Percentiles rank a stretch among this genome's conserved stretches.
Evolutionary conservation across 2,888 invertebrate species (phyloP).

Genomic region (Phortica okadai): DNA sequence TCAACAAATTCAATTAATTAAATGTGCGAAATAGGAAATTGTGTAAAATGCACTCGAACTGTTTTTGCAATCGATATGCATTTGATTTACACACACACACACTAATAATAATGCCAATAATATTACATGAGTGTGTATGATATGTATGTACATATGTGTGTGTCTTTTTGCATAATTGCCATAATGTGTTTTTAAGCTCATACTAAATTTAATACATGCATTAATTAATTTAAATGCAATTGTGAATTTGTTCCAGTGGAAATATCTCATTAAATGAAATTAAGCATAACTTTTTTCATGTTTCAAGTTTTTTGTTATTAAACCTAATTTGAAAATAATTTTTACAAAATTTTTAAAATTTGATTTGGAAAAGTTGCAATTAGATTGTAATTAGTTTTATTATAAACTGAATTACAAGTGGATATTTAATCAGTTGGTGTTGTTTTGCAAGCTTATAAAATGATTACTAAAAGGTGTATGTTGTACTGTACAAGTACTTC

Average conservation of each 20-base stretch:
- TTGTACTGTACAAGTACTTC: too few relatives aligned
- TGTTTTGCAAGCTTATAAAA: background rate
- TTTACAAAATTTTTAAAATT: background rate
- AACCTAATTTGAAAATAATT: background rate
- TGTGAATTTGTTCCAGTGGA: background rate
- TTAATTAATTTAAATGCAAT: background rate
- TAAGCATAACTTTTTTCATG: background rate
- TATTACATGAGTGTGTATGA: background rate
- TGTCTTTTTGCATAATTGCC: slow-evolving; percentile 19
- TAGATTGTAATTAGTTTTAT: background rate
- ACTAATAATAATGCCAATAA: background rate
- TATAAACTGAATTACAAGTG: background rate
- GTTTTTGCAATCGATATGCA: slow-evolving; percentile 27
- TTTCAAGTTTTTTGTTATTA: background rate
- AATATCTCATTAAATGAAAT: background rate
- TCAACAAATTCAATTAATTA: slow-evolving; percentile 55
- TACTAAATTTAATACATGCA: background rate
- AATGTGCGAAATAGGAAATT: slow-evolving; percentile 29
- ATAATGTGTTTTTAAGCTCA: slow-evolving; percentile 52
- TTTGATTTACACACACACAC: background rate
- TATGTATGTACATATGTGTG: background rate
- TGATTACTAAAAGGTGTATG: background rate
- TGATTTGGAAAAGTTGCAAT: background rate
- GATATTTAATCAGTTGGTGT: background rate
- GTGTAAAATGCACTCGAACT: slow-evolving; percentile 47